A percentile compares a stretch with the other conserved stretches of the same genome.
Conservation (phyloP, 2,113 vertebrate genomes). For the Poeciliopsis prolifica region DNA sequence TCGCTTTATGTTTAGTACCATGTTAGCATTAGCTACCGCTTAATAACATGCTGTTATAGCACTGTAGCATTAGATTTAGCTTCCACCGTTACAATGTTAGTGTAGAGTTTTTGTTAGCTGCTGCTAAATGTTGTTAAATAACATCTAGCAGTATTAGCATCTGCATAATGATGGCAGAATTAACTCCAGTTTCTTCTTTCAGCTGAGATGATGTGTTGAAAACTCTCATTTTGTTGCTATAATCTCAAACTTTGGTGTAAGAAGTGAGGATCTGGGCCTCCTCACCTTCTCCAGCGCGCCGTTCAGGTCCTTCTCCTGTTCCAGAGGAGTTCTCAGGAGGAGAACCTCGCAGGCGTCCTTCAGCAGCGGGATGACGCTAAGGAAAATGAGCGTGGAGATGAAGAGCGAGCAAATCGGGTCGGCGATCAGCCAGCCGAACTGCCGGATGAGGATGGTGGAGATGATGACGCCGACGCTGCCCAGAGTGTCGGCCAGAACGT, state of each 20-base stretch:
- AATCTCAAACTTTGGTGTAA: not conserved
- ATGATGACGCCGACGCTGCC: conserved; percentile 97
- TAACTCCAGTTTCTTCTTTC: too few relatives aligned
- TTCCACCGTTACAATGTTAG: too few relatives aligned
- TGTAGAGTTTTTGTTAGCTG: too few relatives aligned
- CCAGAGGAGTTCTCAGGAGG: conserved; percentile 87
- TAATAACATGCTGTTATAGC: too few relatives aligned
- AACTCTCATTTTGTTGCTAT: not conserved
- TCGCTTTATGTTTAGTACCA: too few relatives aligned
- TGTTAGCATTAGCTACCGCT: too few relatives aligned
- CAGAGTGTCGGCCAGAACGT: conserved; percentile 95
- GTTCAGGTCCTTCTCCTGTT: conserved; percentile 91
- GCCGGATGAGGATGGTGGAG: conserved; percentile 95
- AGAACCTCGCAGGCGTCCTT: conserved; percentile 96
- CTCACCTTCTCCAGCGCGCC: conserved; percentile 92
- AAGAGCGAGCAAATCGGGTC: conserved; percentile 98
- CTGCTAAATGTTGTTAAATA: too few relatives aligned
- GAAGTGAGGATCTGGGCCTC: not conserved
- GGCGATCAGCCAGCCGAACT: conserved; percentile 97
- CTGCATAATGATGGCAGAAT: too few relatives aligned
- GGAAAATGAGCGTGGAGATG: conserved; percentile 94
- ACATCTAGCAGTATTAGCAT: too few relatives aligned
- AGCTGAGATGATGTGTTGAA: too few relatives aligned
- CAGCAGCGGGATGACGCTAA: conserved; percentile 94
- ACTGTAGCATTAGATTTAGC: too few relatives aligned